Base-by-base conservation (phyloP, 2,888 invertebrate genomes). In the Lycia hirtaria region DNA sequence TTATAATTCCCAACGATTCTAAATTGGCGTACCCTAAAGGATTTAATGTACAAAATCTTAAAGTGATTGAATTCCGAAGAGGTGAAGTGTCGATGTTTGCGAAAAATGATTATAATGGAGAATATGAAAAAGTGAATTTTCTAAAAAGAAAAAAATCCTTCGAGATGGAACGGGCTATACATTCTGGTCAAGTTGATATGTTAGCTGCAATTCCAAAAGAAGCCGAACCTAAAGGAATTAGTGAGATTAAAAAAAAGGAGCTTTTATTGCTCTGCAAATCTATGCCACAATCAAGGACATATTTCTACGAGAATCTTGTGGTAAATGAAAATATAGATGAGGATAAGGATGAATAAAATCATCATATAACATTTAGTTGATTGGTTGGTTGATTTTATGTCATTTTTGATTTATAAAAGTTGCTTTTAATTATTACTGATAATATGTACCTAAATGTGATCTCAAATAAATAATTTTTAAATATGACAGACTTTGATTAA, bases 31-130 rank as follows among this genome's bases (percentile, higher is more conserved):
- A 51, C 38, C 47, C 59, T 1, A 54, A 59, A 47, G 47, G 47
- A 28, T 59, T 20, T 10, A 59, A 55, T 47, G 47, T 59, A 26
- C 40, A 54, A 28, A 55, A 50, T 50, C 41, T 55, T 17, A 59
- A 59, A 41, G 45, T 59, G 19, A 30, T 59, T 41, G 50, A 55
- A 28, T 59, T 59, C 22, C 26, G 47, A 47, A 50, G 59, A 47
- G 54, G 24, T 15, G 24, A 43, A 15, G 24, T 41, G 9, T 44
- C 50, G 22, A 30, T 44, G 19, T 44, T 44, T 30, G n/a, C n/a
- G n/a, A n/a, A n/a, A n/a, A n/a, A n/a, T n/a, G n/a, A n/a, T n/a
- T n/a, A n/a, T n/a, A n/a, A n/a, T n/a, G n/a, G n/a, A n/a, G 44
- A 44, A 30, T 44, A 17, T n/a, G 10, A 44, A 17, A 15, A 44